phyloP scores from a whole-genome alignment of 2,797 vertebrate genomes.

The Sebastes hubbsi region DNA sequence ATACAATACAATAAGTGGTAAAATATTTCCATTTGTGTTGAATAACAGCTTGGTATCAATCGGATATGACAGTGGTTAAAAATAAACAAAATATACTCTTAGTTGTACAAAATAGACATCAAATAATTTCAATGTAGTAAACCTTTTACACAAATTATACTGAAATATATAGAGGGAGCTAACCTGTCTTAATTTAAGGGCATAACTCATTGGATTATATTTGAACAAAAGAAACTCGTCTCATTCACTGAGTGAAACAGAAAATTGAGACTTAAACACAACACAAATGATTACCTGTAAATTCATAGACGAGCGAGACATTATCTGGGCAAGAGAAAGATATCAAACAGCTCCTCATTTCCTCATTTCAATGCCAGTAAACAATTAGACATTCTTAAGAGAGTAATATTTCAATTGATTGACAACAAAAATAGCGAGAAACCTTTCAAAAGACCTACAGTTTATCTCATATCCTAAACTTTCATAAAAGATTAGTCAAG shows the following conservation, averaged over 20 bases:
- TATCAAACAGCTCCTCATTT: background rate
- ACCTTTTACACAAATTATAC: constrained; percentile 11
- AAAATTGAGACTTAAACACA: background rate
- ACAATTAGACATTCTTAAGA: background rate
- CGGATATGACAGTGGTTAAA: background rate
- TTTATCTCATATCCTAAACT: background rate
- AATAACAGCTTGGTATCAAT: background rate
- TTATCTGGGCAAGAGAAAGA: background rate
- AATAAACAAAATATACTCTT: constrained; percentile 6
- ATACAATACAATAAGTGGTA: background rate
- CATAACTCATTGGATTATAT: background rate
- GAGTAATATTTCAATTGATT: background rate
- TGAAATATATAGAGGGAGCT: background rate
- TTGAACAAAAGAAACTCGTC: background rate
- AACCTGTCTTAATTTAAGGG: background rate
- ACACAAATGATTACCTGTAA: background rate
- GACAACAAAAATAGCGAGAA: background rate
- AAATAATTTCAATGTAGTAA: background rate
- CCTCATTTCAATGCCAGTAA: background rate
- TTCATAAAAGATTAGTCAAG: background rate
- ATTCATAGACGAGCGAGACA: constrained; percentile 18
- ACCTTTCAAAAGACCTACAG: background rate
- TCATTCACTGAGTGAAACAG: background rate
- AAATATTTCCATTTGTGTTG: background rate
- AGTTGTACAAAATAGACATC: background rate